Percentiles rank a stretch among this genome's conserved stretches.
Evolutionary conservation across 2,888 invertebrate genomes (phyloP).

Genomic region (Stegophylla sp.): DNA sequence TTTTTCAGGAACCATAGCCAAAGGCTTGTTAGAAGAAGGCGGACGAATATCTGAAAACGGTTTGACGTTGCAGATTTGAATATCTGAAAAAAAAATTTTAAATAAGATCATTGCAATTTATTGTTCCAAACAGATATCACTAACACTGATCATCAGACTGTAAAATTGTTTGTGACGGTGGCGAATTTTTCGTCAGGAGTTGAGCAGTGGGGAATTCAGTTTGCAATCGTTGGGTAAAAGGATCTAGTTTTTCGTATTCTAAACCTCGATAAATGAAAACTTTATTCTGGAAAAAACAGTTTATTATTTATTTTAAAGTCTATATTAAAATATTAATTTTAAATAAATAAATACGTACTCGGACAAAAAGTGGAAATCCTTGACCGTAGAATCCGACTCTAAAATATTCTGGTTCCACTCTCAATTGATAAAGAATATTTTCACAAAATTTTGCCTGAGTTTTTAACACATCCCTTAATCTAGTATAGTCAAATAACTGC

Average conservation of each 20-base stretch:
- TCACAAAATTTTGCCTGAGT: slow-evolving; percentile 90
- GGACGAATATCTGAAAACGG: slow-evolving; percentile 75
- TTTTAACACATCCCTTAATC: slow-evolving; percentile 82
- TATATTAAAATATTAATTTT: slow-evolving; percentile 21
- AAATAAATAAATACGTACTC: slow-evolving; percentile 70
- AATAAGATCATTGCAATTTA: slow-evolving; percentile 14
- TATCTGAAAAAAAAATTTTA: slow-evolving; percentile 69
- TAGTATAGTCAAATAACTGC: slow-evolving; percentile 84
- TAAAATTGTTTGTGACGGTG: slow-evolving; percentile 85
- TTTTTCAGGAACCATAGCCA: slow-evolving; percentile 79
- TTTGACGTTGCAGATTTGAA: slow-evolving; percentile 93
- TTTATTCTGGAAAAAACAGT: slow-evolving; percentile 76
- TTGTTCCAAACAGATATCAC: neutral
- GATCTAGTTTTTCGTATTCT: slow-evolving; percentile 92
- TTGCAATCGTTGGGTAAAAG: slow-evolving; percentile 90
- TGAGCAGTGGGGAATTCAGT: slow-evolving; percentile 95
- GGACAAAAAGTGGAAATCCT: slow-evolving; percentile 90
- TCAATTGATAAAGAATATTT: slow-evolving; percentile 83
- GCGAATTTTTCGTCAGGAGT: slow-evolving; percentile 87
- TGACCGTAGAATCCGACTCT: slow-evolving; percentile 93
- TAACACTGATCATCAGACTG: slow-evolving; percentile 85
- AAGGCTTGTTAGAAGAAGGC: slow-evolving; percentile 65
- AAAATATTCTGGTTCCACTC: slow-evolving; percentile 94
- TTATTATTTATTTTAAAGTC: neutral
- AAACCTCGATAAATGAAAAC: slow-evolving; percentile 93